These are phyloP conservation scores for Guaruba guarouba DNA, from an alignment of 2,113 vertebrate species.

Conservation along the genomic window DNA sequence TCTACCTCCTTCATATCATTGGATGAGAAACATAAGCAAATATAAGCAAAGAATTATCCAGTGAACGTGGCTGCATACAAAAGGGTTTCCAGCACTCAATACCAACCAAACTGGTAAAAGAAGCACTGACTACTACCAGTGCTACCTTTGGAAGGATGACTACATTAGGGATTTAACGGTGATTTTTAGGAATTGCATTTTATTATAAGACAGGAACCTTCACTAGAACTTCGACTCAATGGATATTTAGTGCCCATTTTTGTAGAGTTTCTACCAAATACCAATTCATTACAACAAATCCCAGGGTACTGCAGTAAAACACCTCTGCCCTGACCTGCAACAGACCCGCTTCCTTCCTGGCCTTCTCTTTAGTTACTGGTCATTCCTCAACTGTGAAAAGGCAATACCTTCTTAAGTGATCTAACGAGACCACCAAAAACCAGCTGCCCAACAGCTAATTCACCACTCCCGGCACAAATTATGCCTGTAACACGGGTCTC, in stretches of 20 bases:
- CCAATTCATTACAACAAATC: background rate
- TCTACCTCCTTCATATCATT: background rate
- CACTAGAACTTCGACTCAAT: background rate
- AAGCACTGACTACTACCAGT: background rate
- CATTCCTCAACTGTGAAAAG: no score
- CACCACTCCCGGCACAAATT: rapidly evolving
- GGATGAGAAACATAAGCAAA: background rate
- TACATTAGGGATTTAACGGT: background rate
- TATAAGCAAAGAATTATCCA: background rate
- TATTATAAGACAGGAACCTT: background rate
- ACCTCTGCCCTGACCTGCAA: background rate
- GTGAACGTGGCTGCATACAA: background rate
- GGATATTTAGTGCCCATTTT: background rate
- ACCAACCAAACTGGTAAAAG: background rate
- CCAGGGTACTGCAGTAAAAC: background rate
- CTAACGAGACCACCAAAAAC: background rate
- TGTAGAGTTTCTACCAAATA: background rate
- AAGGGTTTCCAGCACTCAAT: background rate
- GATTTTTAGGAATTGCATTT: background rate
- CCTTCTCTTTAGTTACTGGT: background rate
- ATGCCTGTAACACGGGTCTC: rapidly evolving
- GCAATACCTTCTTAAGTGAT: rapidly evolving
- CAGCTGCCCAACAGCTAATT: background rate
- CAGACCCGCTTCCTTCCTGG: background rate
- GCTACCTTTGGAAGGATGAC: background rate